Percentiles rank a stretch among this genome's conserved stretches.
These are phyloP conservation scores for Lutjanus campechanus DNA, from an alignment of 2,797 vertebrate species.

Conservation along the genomic window DNA sequence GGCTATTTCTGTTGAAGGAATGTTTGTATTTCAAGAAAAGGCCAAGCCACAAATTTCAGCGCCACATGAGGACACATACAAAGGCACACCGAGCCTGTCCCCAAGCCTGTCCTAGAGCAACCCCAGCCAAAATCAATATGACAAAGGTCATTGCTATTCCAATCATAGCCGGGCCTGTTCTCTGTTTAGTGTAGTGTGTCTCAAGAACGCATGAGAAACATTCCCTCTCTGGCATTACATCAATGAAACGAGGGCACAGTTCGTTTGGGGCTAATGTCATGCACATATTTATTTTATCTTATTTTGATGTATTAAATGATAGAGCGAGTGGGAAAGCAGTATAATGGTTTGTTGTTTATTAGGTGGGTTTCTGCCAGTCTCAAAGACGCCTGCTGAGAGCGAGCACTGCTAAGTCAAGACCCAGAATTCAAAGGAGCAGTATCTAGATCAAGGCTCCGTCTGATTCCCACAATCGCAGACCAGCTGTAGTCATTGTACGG, in stretches of 20 bases:
- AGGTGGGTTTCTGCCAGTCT: conserved; percentile 40
- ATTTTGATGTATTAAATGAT: conserved; percentile 55
- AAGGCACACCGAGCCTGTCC: conserved; percentile 42
- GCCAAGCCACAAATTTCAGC: conserved; percentile 51
- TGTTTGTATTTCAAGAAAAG: conserved; percentile 62
- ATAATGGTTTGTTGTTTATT: conserved; percentile 52
- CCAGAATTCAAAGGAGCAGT: conserved; percentile 53
- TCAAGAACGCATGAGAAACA: conserved; percentile 52
- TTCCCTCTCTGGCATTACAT: conserved; percentile 45
- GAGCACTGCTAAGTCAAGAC: conserved; percentile 56
- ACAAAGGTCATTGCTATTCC: conserved; percentile 84
- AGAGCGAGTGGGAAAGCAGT: conserved; percentile 23
- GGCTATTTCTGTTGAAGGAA: conserved; percentile 51
- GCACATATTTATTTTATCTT: conserved; percentile 50
- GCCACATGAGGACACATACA: conserved; percentile 31
- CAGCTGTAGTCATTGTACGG: conserved; percentile 33
- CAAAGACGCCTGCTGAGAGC: conserved; percentile 47
- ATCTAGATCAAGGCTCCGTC: conserved; percentile 49
- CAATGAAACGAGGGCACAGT: conserved; percentile 47
- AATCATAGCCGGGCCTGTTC: conserved; percentile 71
- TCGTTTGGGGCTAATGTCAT: conserved; percentile 56
- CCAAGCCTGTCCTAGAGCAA: conserved; percentile 51
- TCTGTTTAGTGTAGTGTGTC: conserved; percentile 70
- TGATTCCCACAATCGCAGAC: conserved; percentile 44
- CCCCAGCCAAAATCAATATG: conserved; percentile 80